Evolutionary conservation across 2,797 vertebrate species (phyloP).

Genomic region (Cetoscarus ocellatus): DNA sequence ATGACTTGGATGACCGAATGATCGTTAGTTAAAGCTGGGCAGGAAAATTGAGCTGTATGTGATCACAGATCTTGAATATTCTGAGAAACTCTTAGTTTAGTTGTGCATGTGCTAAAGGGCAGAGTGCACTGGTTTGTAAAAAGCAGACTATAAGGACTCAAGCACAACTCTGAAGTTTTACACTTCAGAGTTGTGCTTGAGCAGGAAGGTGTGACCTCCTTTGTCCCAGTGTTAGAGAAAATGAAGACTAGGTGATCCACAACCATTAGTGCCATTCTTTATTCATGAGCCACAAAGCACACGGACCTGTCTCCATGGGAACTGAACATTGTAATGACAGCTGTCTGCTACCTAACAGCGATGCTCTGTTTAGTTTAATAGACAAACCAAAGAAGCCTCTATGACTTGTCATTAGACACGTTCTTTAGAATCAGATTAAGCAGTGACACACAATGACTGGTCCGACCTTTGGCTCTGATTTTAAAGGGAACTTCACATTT

Average conservation of each 20-base stretch:
- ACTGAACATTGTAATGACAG: constrained; percentile 36
- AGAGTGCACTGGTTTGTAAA: too few relatives aligned
- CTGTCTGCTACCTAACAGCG: constrained; percentile 15
- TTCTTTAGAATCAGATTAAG: background rate
- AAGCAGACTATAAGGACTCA: background rate
- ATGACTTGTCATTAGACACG: background rate
- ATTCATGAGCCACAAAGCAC: constrained; percentile 43
- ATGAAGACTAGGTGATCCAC: constrained; percentile 14
- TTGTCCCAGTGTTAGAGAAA: background rate
- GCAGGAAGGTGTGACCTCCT: constrained; percentile 1
- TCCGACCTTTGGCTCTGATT: constrained; percentile 4
- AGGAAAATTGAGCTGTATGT: too few relatives aligned
- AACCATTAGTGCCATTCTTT: constrained; percentile 40
- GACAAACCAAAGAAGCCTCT: background rate
- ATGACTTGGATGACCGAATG: too few relatives aligned
- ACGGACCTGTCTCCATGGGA: constrained; percentile 5
- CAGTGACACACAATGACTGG: background rate
- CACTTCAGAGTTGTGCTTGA: background rate
- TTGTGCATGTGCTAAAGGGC: too few relatives aligned
- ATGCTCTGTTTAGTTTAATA: constrained; percentile 1
- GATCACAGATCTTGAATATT: too few relatives aligned
- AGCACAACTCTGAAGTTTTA: background rate
- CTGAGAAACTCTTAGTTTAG: too few relatives aligned
- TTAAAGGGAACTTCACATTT: constrained; percentile 40
- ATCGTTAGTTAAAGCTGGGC: too few relatives aligned